Conservation (phyloP, 1,140 invertebrate genomes). For the Solenopsis fugax region DNA sequence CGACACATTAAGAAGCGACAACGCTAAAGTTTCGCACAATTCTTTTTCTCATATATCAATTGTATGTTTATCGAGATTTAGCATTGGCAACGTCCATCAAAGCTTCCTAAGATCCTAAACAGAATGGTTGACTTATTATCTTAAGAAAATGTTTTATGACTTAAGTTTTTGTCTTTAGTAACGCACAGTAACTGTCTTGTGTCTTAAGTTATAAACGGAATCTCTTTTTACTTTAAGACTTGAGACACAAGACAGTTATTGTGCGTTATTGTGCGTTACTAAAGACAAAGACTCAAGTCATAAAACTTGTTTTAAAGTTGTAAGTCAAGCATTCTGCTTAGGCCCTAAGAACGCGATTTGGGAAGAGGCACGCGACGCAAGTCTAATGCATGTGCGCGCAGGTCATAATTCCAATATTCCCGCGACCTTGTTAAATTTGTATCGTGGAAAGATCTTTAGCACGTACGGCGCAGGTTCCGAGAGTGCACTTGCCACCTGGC, state of each 20-base stretch:
- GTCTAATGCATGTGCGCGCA: conserved; percentile 50
- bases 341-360: background rate
- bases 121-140: background rate
- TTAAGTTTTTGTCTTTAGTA: too few species aligned
- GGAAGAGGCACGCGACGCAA: background rate
- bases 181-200: too few species aligned
- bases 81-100: conserved; percentile 2
- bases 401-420: conserved; percentile 69
- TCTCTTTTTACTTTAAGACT: too few species aligned
- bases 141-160: too few species aligned
- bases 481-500: conserved; percentile 83
- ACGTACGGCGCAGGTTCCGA: conserved; percentile 70
- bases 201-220: too few species aligned
- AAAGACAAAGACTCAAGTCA: too few species aligned
- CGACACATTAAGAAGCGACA: background rate
- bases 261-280: too few species aligned
- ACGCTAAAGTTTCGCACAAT: background rate
- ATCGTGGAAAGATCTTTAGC: conserved; percentile 76
- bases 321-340: too few species aligned
- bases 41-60: background rate
- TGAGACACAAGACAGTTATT: too few species aligned
- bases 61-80: background rate
- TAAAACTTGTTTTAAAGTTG: too few species aligned
- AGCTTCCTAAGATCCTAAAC: background rate
- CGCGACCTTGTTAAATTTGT: conserved; percentile 75